Percentiles rank a stretch among this genome's conserved stretches.
phyloP scores from a whole-genome alignment of 1,140 invertebrate genomes.

The Drosophila sucinea region DNA sequence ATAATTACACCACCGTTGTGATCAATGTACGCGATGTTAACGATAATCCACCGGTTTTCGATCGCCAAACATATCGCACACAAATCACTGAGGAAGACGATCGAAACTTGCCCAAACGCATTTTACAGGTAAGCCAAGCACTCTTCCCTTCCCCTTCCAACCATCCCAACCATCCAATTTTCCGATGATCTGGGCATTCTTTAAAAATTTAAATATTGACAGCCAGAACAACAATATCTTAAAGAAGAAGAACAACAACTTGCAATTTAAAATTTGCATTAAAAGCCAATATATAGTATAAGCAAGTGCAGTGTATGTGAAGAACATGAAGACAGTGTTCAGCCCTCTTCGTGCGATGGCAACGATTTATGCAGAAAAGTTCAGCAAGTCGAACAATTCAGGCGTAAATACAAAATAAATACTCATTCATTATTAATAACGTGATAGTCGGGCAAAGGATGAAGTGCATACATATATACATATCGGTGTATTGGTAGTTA shows the following conservation, averaged over 20 bases:
- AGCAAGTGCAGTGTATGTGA: conserved; percentile 11
- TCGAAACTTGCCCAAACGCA: conserved; percentile 86
- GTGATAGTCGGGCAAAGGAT: conserved; percentile 63
- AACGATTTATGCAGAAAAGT: conserved; percentile 25
- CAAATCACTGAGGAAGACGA: conserved; percentile 88
- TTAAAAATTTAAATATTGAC: conserved; percentile 63
- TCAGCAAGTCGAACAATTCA: conserved; percentile 51
- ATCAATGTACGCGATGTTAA: conserved; percentile 87
- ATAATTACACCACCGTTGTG: conserved; percentile 87
- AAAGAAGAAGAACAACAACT: conserved; percentile 29
- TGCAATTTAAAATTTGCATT: conserved; percentile 72
- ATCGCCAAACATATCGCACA: conserved; percentile 87
- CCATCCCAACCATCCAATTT: conserved; percentile 22
- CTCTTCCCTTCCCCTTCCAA: background rate
- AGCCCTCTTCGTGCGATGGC: conserved; percentile 8
- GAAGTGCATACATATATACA: conserved; percentile 16
- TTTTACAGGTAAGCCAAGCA: conserved; percentile 85
- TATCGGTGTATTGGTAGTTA: background rate
- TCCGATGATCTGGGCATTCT: conserved; percentile 14
- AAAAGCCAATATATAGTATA: conserved; percentile 51
- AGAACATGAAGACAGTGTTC: conserved; percentile 13
- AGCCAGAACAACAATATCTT: conserved; percentile 28
- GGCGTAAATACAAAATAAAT: conserved; percentile 78
- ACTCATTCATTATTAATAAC: conserved; percentile 81
- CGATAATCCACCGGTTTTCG: conserved; percentile 87